Evolutionary conservation across 1,140 invertebrate species (phyloP).

Genomic region (Epicauta chinensis): DNA sequence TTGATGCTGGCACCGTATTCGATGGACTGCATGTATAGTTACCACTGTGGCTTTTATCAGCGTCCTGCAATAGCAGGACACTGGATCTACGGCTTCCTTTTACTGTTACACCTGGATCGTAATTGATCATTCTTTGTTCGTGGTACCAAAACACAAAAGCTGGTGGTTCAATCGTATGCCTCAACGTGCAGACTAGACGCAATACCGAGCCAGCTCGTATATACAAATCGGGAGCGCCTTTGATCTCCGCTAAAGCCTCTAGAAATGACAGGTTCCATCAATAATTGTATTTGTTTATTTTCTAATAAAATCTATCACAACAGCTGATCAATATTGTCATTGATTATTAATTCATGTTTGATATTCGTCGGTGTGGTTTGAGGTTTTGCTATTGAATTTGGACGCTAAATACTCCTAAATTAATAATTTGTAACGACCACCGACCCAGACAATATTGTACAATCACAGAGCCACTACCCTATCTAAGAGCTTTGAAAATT

Average conservation of each 20-base stretch:
- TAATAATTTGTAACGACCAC: no score
- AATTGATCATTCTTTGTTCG: slow-evolving; percentile 66
- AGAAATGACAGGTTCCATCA: slow-evolving; percentile 35
- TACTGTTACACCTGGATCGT: slow-evolving; percentile 51
- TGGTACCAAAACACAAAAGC: slow-evolving; percentile 78
- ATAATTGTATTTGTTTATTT: no score
- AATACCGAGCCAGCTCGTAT: slow-evolving; percentile 67
- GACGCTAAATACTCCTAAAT: no score
- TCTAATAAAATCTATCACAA: no score
- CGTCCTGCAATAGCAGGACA: slow-evolving; percentile 50
- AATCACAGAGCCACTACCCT: no score
- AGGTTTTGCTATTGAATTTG: no score
- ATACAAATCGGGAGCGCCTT: slow-evolving; percentile 67
- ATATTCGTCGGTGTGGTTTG: no score
- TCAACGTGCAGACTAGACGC: slow-evolving; percentile 63
- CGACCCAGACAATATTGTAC: no score
- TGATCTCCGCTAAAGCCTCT: slow-evolving; percentile 69
- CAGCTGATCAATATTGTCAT: no score
- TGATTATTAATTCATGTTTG: no score
- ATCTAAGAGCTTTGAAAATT: no score
- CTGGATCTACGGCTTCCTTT: slow-evolving; percentile 46
- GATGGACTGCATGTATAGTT: slow-evolving; percentile 66
- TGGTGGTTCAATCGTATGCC: slow-evolving; percentile 64
- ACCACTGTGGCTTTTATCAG: slow-evolving; percentile 52
- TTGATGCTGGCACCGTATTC: slow-evolving; percentile 59